Evolutionary conservation across 2,888 invertebrate genomes (phyloP).

Genomic region (Papilio elwesi): DNA sequence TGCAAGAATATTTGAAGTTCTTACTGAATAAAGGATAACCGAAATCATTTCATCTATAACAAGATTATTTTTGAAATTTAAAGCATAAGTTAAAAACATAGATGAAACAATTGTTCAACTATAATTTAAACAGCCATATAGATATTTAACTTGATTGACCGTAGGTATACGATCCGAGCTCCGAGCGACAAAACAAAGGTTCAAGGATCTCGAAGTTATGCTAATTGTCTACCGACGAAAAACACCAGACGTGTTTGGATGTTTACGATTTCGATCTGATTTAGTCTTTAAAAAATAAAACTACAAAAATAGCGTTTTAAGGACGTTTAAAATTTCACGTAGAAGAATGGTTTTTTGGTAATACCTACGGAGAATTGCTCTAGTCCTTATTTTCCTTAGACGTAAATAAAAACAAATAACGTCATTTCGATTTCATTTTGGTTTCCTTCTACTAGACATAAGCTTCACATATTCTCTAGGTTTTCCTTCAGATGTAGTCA

Average conservation of each 20-base stretch:
- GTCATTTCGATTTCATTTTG: slow-evolving; percentile 17
- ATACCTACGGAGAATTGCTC: background rate
- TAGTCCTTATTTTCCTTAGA: slow-evolving; percentile 5
- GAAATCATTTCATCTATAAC: too few relatives aligned
- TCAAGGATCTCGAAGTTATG: slow-evolving; percentile 38
- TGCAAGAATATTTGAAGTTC: too few relatives aligned
- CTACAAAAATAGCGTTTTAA: slow-evolving; percentile 13
- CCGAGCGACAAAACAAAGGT: slow-evolving; percentile 35
- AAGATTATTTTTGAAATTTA: too few relatives aligned
- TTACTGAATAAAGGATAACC: too few relatives aligned
- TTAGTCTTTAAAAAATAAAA: slow-evolving; percentile 5
- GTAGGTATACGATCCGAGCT: slow-evolving; percentile 29
- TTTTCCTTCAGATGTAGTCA: background rate
- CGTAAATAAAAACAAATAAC: slow-evolving; percentile 20
- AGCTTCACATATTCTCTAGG: background rate
- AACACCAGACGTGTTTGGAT: slow-evolving; percentile 29
- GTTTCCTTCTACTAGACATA: background rate
- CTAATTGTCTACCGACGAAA: slow-evolving; percentile 33
- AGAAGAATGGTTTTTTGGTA: slow-evolving; percentile 8
- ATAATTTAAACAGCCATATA: too few relatives aligned
- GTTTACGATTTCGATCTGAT: slow-evolving; percentile 31
- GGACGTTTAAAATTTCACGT: slow-evolving; percentile 7
- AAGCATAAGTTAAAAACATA: too few relatives aligned
- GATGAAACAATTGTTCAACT: too few relatives aligned
- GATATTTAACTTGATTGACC: background rate